Base-by-base conservation (phyloP, 2,888 invertebrate genomes). In the Taenaris catops region DNA sequence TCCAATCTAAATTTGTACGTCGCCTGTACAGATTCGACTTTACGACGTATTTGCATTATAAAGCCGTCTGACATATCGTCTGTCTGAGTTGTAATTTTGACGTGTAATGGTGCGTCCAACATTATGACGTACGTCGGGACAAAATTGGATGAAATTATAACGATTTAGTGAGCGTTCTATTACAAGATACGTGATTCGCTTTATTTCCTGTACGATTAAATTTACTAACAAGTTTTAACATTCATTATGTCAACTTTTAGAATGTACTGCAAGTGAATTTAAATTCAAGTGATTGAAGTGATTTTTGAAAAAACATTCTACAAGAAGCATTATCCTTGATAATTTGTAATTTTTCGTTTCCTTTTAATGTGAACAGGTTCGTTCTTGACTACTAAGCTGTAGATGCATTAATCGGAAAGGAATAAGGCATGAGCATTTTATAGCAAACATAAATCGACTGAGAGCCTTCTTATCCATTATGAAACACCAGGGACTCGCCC, bases 41-140 rank as follows among this genome's bases (percentile, higher is more conserved):
- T 75, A 78, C 65, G 71, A 71, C 59, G 56, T 72, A 70, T 75
- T 73, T 71, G 68, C 63, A 69, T 68, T 73, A 73, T 76, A 79
- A 76, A 76, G 63, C 63, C 55, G 46, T 53, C 59, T 71, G 75
- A 79, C 72, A 66, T 69, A 73, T 65, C 54, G 63, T 58, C 58
- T 53, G 66, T 63, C 63, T 54, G 60, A 58, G 64, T 65, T 61
- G 74, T 79, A 75, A 83, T 79, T 80, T 73, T 65, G 67, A 61
- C 55, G 68, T 63, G 78, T 75, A 83, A 83, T 81, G 78, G 70
- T 49, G 61, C 83, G 71, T 69, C 58, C 60, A 55, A 60, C 60
- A 58, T 76, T 71, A 73, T 63, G 61, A 63, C 68, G 58, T 61
- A 52, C 52, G 50, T 55, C 51, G 39, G 32, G 51, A 52, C 52